A percentile compares a stretch with the other conserved stretches of the same genome.
These are phyloP conservation scores for Caerostris darwini DNA, from an alignment of 1,140 invertebrate species.

Conservation along the genomic window DNA sequence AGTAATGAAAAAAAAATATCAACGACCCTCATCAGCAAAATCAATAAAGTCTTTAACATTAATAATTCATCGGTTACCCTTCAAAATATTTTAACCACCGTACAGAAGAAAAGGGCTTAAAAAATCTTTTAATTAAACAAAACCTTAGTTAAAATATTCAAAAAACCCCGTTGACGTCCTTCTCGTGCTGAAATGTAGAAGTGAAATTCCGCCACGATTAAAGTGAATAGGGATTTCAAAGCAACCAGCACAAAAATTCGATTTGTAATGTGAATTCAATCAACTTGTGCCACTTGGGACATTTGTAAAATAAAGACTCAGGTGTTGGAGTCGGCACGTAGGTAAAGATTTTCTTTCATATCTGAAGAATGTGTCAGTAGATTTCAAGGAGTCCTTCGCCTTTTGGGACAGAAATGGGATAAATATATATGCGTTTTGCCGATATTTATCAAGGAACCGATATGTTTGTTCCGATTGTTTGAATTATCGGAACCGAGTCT, in stretches of 20 bases:
- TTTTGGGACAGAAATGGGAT: too few species aligned
- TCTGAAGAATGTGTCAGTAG: too few species aligned
- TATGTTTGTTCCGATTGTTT: too few species aligned
- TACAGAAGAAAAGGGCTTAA: not conserved
- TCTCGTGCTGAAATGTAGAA: not conserved
- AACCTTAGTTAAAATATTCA: not conserved
- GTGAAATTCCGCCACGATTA: not conserved
- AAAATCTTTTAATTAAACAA: not conserved
- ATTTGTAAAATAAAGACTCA: too few species aligned
- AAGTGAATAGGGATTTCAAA: not conserved
- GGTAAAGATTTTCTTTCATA: too few species aligned
- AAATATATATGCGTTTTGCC: too few species aligned
- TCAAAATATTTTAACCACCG: not conserved
- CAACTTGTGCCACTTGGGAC: not conserved
- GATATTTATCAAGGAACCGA: too few species aligned
- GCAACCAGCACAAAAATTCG: not conserved
- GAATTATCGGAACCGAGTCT: too few species aligned
- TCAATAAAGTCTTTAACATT: slow-evolving; percentile 6
- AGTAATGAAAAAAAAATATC: not conserved
- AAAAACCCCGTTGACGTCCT: not conserved
- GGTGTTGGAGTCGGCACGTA: too few species aligned
- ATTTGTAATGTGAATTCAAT: not conserved
- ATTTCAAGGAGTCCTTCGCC: too few species aligned
- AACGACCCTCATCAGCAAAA: not conserved
- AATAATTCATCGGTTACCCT: not conserved